These are phyloP conservation scores for Lontra canadensis DNA, from an alignment of 2,113 vertebrate genomes.

Conservation along the genomic window DNA sequence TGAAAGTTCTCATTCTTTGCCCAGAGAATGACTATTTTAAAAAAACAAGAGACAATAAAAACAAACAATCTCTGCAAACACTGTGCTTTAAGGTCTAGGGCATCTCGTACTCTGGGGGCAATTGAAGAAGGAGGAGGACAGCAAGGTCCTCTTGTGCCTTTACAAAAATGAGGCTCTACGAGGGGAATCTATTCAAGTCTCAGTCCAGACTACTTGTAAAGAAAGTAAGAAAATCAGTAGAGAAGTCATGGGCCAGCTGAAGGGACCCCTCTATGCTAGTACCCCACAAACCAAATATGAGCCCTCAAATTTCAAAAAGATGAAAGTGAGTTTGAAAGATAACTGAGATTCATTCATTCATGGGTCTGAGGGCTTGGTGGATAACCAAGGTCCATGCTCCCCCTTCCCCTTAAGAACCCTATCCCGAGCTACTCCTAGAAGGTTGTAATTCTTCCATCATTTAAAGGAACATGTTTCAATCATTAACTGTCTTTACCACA, in stretches of 20 bases:
- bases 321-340: neutral
- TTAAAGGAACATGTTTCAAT: neutral
- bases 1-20: neutral
- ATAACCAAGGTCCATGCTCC: neutral
- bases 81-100: neutral
- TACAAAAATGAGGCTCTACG: neutral
- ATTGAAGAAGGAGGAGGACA: neutral
- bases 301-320: neutral
- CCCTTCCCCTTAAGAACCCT: neutral
- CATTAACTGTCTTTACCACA: neutral
- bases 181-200: neutral
- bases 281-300: neutral
- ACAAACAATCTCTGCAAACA: neutral
- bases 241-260: neutral
- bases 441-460: neutral
- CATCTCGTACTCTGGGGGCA: neutral
- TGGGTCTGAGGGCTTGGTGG: neutral
- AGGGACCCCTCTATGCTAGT: neutral
- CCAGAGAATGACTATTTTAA: conserved; percentile 32
- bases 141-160: neutral
- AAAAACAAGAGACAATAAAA: neutral
- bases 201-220: neutral
- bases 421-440: neutral
- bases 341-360: neutral
- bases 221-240: fast-evolving